Evolutionary conservation across 2,888 invertebrate genomes (phyloP), one percentile per base, ranked within the genome.

Genomic region (Drymonia ruficornis): DNA sequence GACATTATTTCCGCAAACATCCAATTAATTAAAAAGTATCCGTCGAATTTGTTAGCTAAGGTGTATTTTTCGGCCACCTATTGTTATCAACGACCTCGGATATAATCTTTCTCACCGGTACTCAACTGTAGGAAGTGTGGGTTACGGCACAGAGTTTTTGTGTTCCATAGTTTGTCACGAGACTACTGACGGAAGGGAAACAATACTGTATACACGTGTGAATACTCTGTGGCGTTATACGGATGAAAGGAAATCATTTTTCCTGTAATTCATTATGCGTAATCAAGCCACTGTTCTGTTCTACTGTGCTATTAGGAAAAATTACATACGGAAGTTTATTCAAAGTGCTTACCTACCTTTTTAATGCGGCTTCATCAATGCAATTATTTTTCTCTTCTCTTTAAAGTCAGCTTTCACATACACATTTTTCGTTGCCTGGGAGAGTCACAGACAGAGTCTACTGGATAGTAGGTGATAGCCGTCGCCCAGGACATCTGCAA

Each of bases 71-170:
- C 13, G 73, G 54, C 45, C 18, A 29, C 0, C 53, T 53, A 67
- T 70, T 65, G 66, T 69, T 16, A 36, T n/a, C 28, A 47, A 49
- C 47, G 18, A 42, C 34, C 50, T 54, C 71, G 71, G 70, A 67
- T 73, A 70, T 55, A 53, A 63, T 55, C 50, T 57, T 70, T 70
- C 70, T 58, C 70, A 70, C 67, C 52, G 53, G 5, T 38, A 44
- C 66, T 70, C 73, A 40, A 3, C 15, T 19, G 13, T 11, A 34
- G 67, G 70, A 73, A 70, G 71, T 52, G 19, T 53, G 47, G 36
- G 52, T 70, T 72, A 70, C 71, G 67, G 65, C 65, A 70, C 58
- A 53, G 34, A 42, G 43, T 64, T 72, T 74, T 60, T 63, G 49
- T 63, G 51, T 52, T 16, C 38, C 48, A 53, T 55, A 49, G 49